These are phyloP conservation scores for Melinaea marsaeus DNA, from an alignment of 2,888 invertebrate genomes.

Conservation along the genomic window DNA sequence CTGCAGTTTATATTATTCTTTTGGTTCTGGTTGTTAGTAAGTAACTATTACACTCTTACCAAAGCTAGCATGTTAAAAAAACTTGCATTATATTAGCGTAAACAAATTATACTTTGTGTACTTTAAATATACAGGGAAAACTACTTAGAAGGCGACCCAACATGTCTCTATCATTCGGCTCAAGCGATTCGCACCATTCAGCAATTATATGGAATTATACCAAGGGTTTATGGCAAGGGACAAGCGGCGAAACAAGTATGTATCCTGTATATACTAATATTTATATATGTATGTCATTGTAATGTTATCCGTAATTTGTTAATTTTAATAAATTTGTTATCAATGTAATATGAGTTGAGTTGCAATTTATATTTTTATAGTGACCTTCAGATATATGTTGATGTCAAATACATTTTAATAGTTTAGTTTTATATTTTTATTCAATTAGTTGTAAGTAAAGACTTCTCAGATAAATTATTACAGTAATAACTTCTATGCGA, in stretches of 20 bases:
- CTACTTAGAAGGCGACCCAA: slow-evolving; percentile 92
- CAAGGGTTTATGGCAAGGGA: slow-evolving; percentile 93
- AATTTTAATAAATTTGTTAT: neutral
- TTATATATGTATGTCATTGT: neutral
- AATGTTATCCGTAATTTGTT: neutral
- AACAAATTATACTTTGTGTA: neutral
- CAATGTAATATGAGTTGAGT: too few species aligned
- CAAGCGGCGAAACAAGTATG: slow-evolving; percentile 85
- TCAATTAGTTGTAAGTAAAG: too few species aligned
- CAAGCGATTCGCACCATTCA: slow-evolving; percentile 91
- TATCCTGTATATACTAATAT: neutral
- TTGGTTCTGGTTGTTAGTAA: too few species aligned
- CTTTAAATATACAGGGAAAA: slow-evolving; percentile 80
- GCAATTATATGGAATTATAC: slow-evolving; percentile 92
- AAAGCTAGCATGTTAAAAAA: too few species aligned
- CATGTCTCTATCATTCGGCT: slow-evolving; percentile 91
- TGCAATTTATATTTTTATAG: too few species aligned
- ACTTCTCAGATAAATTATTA: too few species aligned
- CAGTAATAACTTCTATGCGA: too few species aligned
- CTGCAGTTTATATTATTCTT: neutral
- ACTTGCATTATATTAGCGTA: neutral
- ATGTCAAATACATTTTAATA: too few species aligned
- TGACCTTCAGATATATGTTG: too few species aligned
- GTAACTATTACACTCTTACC: too few species aligned
- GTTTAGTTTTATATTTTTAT: too few species aligned